A percentile compares a stretch with the other conserved stretches of the same genome.
These are phyloP conservation scores for Neria commutata DNA, from an alignment of 2,888 invertebrate genomes.

Conservation along the genomic window DNA sequence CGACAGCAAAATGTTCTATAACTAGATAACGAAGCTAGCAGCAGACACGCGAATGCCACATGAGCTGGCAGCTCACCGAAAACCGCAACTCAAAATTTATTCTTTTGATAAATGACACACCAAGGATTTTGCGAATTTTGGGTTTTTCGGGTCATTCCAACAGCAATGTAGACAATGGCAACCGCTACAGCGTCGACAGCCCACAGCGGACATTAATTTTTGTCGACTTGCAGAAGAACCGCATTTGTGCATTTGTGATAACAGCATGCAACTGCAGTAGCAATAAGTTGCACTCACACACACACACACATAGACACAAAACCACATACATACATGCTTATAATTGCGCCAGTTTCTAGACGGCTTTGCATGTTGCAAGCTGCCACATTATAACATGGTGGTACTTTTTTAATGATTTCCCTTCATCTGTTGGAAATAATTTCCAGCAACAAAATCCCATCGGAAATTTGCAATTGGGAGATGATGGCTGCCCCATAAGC, in stretches of 20 bases:
- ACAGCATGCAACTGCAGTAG: background rate
- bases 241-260: background rate
- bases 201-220: too few relatives aligned
- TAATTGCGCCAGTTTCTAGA: background rate
- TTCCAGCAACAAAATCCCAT: too few relatives aligned
- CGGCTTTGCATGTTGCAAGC: background rate
- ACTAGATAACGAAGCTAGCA: background rate
- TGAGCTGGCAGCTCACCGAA: background rate
- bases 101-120: slow-evolving; percentile 16
- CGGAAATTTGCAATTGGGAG: too few relatives aligned
- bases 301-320: background rate
- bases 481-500: too few relatives aligned
- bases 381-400: too few relatives aligned
- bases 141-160: too few relatives aligned
- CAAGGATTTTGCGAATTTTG: background rate
- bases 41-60: background rate
- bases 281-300: background rate
- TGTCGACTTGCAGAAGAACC: too few relatives aligned
- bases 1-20: background rate
- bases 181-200: background rate
- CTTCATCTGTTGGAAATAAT: too few relatives aligned
- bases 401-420: too few relatives aligned
- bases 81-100: slow-evolving; percentile 7
- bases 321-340: slow-evolving; percentile 4
- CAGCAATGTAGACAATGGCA: too few relatives aligned